Evolutionary conservation across 2,113 vertebrate species (phyloP).

Genomic region (Orientallactaga bullata): DNA sequence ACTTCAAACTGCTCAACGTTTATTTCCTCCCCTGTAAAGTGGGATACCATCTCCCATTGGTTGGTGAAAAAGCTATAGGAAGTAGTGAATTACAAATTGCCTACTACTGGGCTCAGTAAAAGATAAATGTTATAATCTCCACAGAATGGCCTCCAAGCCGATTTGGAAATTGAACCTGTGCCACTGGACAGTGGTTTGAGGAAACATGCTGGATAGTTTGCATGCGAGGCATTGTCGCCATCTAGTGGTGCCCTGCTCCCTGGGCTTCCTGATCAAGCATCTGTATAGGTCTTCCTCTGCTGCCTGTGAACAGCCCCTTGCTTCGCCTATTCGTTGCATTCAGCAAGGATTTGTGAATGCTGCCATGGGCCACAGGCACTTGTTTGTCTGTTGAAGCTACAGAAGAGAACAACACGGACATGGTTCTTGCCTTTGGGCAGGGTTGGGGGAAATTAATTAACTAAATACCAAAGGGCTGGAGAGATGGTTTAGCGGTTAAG

Average conservation of each 20-base stretch:
- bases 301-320: background rate
- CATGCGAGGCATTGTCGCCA: background rate
- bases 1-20: constrained; percentile 45
- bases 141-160: background rate
- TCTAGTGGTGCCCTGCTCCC: constrained; percentile 37
- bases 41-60: background rate
- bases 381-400: background rate
- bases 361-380: background rate
- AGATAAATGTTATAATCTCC: background rate
- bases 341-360: background rate
- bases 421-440: background rate
- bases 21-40: constrained; percentile 25
- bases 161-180: background rate
- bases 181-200: background rate
- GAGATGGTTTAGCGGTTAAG: no score
- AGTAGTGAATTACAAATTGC: background rate
- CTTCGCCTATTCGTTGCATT: constrained; percentile 3
- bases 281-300: background rate
- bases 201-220: background rate
- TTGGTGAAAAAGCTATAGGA: background rate
- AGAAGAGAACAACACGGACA: background rate
- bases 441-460: background rate
- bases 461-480: no score
- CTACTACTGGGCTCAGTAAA: background rate
- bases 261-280: background rate